phyloP scores from a whole-genome alignment of 2,797 vertebrate genomes.

The Miopithecus talapoin region DNA sequence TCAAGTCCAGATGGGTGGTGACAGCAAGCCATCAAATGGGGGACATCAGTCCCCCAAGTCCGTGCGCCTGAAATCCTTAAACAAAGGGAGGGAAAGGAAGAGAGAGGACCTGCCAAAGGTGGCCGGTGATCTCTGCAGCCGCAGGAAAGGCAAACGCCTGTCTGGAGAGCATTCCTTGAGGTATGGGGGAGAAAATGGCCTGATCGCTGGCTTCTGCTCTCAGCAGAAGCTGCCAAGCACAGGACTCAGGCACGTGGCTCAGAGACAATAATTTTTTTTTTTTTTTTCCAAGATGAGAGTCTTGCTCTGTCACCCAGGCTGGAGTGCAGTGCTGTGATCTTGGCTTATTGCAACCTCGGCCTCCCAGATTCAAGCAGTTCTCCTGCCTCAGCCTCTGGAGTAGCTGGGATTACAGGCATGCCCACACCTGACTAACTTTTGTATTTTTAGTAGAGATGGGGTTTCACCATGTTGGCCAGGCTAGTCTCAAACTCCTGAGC shows the following conservation, averaged over 20 bases:
- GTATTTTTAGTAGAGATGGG: background rate
- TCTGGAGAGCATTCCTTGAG: background rate
- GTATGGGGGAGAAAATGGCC: fast-evolving
- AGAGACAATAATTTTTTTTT: background rate
- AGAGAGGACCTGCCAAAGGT: background rate
- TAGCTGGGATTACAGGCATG: background rate
- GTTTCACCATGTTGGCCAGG: background rate
- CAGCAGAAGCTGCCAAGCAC: background rate
- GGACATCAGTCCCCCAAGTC: background rate
- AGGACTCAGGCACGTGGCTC: background rate
- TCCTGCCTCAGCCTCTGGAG: background rate
- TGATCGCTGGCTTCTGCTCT: fast-evolving
- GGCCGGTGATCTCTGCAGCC: background rate
- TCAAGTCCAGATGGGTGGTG: background rate
- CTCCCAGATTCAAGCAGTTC: background rate
- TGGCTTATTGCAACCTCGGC: background rate
- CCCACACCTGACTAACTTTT: background rate
- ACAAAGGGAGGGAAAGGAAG: background rate
- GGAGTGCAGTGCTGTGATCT: background rate
- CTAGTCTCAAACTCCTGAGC: background rate
- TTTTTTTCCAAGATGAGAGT: background rate
- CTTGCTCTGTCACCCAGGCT: background rate
- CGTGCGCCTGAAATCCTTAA: background rate
- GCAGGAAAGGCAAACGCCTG: background rate
- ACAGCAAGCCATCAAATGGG: background rate